Percentiles rank a stretch among this genome's conserved stretches.
Conservation (phyloP, 2,113 vertebrate genomes). For the Laterallus jamaicensis region DNA sequence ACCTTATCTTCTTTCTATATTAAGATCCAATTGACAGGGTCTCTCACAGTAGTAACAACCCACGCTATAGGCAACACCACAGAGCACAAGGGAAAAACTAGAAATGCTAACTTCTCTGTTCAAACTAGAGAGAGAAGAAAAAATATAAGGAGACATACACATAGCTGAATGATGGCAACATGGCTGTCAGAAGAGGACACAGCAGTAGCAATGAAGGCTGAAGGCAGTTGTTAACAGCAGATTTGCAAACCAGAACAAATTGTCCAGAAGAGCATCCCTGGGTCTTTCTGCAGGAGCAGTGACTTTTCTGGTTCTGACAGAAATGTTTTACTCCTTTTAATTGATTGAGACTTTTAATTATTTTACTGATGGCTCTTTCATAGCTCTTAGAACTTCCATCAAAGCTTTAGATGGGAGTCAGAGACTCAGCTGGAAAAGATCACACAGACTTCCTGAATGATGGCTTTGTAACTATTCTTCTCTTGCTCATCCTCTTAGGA, state of each 20-base stretch:
- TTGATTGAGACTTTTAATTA: neutral
- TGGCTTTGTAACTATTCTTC: neutral
- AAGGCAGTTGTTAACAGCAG: neutral
- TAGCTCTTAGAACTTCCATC: neutral
- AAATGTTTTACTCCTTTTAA: neutral
- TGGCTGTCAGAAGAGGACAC: rapidly evolving
- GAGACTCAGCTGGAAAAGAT: neutral
- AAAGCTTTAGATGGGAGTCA: neutral
- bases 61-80: neutral
- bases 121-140: neutral
- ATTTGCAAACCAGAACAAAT: neutral
- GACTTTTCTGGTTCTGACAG: neutral
- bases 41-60: neutral
- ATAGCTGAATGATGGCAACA: neutral
- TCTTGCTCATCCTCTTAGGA: neutral
- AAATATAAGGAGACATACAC: neutral
- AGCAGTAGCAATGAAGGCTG: neutral
- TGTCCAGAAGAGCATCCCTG: rapidly evolving
- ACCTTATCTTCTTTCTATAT: neutral
- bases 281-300: neutral
- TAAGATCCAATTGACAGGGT: neutral
- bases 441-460: neutral
- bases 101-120: neutral
- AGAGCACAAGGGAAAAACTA: neutral
- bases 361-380: neutral